These are phyloP conservation scores for Cyprinodon tularosa DNA, from an alignment of 2,113 vertebrate genomes.

Conservation along the genomic window DNA sequence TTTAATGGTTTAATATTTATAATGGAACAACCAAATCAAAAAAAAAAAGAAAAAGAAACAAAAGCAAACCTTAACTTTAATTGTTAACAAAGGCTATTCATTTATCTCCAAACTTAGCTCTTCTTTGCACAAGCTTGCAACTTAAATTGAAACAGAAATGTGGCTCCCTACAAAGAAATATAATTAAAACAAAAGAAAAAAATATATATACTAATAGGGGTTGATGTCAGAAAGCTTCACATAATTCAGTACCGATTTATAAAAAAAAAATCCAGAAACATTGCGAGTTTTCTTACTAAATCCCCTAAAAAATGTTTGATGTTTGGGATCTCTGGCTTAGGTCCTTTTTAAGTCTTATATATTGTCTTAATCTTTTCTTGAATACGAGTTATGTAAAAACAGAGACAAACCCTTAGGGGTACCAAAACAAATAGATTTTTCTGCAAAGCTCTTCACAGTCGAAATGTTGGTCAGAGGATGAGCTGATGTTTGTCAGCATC, in stretches of 20 bases:
- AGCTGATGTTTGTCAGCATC: conserved; percentile 24
- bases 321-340: conserved; percentile 84
- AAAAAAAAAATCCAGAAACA: conserved; percentile 24
- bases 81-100: conserved; percentile 88
- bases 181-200: conserved; percentile 25
- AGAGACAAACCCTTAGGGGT: conserved; percentile 31
- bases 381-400: conserved; percentile 41
- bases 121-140: conserved; percentile 77
- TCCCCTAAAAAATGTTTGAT: conserved; percentile 15
- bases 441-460: conserved; percentile 30
- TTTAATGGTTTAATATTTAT: conserved; percentile 98
- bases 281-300: conserved; percentile 5
- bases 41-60: conserved; percentile 67
- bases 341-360: conserved; percentile 82
- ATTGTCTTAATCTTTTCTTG: conserved; percentile 33
- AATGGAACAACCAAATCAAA: conserved; percentile 81
- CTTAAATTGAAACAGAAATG: conserved; percentile 45
- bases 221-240: conserved; percentile 28
- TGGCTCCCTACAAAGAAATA: conserved; percentile 43
- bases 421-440: conserved; percentile 26
- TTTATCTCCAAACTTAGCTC: conserved; percentile 86
- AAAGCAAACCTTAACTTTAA: conserved; percentile 84
- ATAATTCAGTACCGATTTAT: conserved; percentile 46
- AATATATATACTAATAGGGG: conserved; percentile 18
- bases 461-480: conserved; percentile 26